Base-by-base conservation (phyloP, 2,797 vertebrate species). In the Karalla daura region DNA sequence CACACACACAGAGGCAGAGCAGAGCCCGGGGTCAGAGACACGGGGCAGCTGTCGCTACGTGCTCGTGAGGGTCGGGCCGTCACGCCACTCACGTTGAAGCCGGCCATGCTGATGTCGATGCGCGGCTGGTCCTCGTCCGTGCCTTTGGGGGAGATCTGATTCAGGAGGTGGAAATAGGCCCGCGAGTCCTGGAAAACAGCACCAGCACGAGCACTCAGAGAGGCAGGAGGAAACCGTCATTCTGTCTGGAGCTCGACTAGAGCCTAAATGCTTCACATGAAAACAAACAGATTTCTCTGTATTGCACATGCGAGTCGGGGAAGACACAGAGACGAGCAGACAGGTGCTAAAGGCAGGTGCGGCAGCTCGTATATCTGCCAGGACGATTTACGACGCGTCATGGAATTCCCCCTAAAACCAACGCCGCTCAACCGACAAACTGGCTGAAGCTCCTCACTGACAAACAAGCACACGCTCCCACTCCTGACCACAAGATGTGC, bases 91-190 rank as follows among this genome's bases (percentile, higher is more conserved):
- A 98, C 98, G 15, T 53, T 96, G 88, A 98, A 96, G 76, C 97
- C 97, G 0, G 92, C 87, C 96, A 99, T 98, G 87, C 91, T 95
- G 67, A 99, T 96, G 86, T 97, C 95, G 12, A 99, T 96, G 77
- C 91, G 89, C 7, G 93, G 87, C 80, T 96, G 91, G 32, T 94
- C 94, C 85, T 99, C 98, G 7, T 98, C 97, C 47, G 93, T 95
- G 53, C 97, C 98, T 93, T 98, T 98, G 7, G 98, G 98, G 40
- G 98, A 93, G 85, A 99, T 99, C 91, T 99, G 96, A 86, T 97
- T 96, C 67, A 99, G 95, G 59, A 99, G 96, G 83, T 99, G 97
- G 91, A 96, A 99, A 86, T 99, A 99, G 44, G 98, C 97, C 87
- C 90, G 95, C 0, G 98, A 99, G 89, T 99, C 98, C 98, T 99